These are phyloP conservation scores for Pterostichus madidus DNA, from an alignment of 2,888 invertebrate species.

Conservation along the genomic window DNA sequence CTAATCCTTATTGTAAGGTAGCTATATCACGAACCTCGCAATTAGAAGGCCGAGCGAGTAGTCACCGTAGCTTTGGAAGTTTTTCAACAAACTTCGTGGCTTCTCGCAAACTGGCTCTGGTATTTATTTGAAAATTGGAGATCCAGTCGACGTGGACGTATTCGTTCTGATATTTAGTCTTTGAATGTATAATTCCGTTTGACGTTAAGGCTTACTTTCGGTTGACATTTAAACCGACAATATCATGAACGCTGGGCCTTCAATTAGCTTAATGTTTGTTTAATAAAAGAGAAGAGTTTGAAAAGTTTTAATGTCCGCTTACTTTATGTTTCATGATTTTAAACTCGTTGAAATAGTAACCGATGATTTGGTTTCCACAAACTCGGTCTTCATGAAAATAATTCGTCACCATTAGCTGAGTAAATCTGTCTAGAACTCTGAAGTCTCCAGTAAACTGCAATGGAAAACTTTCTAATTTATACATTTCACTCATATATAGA, in stretches of 20 bases:
- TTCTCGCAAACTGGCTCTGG: not conserved
- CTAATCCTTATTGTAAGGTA: slow-evolving; percentile 48
- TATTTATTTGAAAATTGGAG: slow-evolving; percentile 63
- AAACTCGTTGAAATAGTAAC: slow-evolving; percentile 32
- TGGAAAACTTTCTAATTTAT: not conserved
- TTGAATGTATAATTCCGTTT: slow-evolving; percentile 61
- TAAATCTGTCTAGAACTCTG: slow-evolving; percentile 25
- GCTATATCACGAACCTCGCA: slow-evolving; percentile 39
- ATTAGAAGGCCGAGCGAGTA: slow-evolving; percentile 58
- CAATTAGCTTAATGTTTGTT: slow-evolving; percentile 64
- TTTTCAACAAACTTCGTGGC: slow-evolving; percentile 59
- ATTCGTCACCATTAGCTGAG: slow-evolving; percentile 13
- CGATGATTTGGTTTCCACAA: slow-evolving; percentile 18
- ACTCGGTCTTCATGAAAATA: slow-evolving; percentile 7
- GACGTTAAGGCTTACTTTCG: slow-evolving; percentile 57
- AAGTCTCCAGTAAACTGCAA: slow-evolving; percentile 4
- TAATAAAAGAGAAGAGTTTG: slow-evolving; percentile 57
- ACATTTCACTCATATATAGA: not conserved
- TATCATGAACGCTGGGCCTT: slow-evolving; percentile 48
- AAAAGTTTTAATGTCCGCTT: slow-evolving; percentile 43
- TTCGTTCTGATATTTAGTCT: slow-evolving; percentile 36
- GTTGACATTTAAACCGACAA: slow-evolving; percentile 45
- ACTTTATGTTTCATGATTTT: slow-evolving; percentile 16
- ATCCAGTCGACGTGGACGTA: not conserved
- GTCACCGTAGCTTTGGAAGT: slow-evolving; percentile 48